These are phyloP conservation scores for Ectemnius continuus DNA, from an alignment of 2,888 invertebrate species.

Conservation along the genomic window DNA sequence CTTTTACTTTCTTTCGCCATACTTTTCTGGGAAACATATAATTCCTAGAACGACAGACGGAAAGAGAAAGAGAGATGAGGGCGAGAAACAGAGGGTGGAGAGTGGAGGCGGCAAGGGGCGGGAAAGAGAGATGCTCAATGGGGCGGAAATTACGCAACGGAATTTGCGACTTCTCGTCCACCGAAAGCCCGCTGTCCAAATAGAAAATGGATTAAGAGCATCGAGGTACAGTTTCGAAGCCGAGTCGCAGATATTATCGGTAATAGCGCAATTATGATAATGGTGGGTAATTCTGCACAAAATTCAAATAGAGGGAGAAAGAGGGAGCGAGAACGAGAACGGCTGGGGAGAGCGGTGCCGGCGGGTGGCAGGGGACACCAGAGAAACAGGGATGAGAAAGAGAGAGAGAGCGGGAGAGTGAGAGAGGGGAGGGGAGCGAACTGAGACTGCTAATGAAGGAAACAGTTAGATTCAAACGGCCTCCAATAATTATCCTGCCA, in stretches of 20 bases:
- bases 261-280: slow-evolving; percentile 78
- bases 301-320: slow-evolving; percentile 66
- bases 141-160: slow-evolving; percentile 65
- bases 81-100: neutral
- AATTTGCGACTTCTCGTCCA: slow-evolving; percentile 67
- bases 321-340: slow-evolving; percentile 31
- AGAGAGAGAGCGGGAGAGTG: slow-evolving; percentile 29
- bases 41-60: slow-evolving; percentile 46
- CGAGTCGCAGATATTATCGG: slow-evolving; percentile 77
- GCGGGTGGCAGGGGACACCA: no score
- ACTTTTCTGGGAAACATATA: slow-evolving; percentile 57
- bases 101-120: neutral
- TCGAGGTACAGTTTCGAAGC: slow-evolving; percentile 69
- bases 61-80: neutral
- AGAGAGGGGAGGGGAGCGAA: slow-evolving; percentile 57
- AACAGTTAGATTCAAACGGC: slow-evolving; percentile 78
- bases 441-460: slow-evolving; percentile 78
- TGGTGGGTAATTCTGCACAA: slow-evolving; percentile 77
- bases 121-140: slow-evolving; percentile 52
- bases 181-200: slow-evolving; percentile 72
- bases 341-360: neutral
- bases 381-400: slow-evolving; percentile 15
- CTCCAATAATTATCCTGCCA: slow-evolving; percentile 77
- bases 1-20: slow-evolving; percentile 26
- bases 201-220: slow-evolving; percentile 76